Base-by-base conservation (phyloP, 2,113 vertebrate genomes). In the Pangasianodon gigas region DNA sequence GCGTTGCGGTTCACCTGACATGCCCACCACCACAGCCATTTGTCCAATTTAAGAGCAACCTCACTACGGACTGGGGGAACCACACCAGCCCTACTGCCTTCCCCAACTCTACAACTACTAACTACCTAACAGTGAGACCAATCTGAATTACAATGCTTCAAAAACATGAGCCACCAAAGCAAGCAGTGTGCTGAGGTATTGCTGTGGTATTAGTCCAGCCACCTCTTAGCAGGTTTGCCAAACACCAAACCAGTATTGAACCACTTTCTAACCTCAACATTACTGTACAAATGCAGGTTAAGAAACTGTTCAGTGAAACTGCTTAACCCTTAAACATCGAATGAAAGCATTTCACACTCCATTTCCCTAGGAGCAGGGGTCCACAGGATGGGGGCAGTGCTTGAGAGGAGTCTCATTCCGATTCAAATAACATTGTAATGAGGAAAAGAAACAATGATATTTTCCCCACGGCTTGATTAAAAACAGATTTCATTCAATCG, bases 1-100 rank as follows among this genome's bases (percentile, higher is more conserved):
- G 96, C 19, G 60, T 96, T 0, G 44, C 56, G 26, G 81, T 93
- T 18, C 91, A 95, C 58, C 4, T 96, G 26, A 89, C 19, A 1
- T 93, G 93, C 56, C 95, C 95, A n/a, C 69, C 83, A 24, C 95
- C 94, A 0, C 91, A 94, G 48, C 89, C 83, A 9, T 67, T 85
- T 1, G 24, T 19, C 16, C 83, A 87, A 6, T 79, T 19, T 86
- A 75, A 52, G 37, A 65, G 88, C 83, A 96, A 96, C 91, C 80
- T 93, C 8, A 96, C 94, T 44, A 84, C 91, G n/a, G 91, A 88
- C 88, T 94, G 91, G 94, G 52, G 32, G 9, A 95, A 93, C 77
- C 74, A 87, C 86, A 94, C 94, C 86, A 93, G 90, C 89, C 86
- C 93, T 6, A 87, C 91, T 2, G 52, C 90, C 4, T 46, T 88